Evolutionary conservation across 1,140 invertebrate species (phyloP).

Genomic region (Aradophagus sp.): DNA sequence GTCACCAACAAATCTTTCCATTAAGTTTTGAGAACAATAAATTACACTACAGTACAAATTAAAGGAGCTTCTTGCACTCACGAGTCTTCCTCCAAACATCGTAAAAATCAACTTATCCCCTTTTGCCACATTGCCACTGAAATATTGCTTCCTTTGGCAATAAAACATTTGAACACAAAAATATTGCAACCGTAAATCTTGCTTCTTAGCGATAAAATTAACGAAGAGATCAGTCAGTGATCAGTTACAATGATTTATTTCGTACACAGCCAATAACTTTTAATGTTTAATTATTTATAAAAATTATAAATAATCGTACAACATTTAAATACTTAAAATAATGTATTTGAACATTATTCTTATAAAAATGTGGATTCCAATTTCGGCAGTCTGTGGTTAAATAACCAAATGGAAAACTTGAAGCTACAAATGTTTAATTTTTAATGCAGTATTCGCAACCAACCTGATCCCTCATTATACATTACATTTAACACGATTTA

Average conservation of each 20-base stretch:
- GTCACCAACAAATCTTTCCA: constrained; percentile 16
- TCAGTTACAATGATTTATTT: not conserved
- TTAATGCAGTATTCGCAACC: constrained; percentile 25
- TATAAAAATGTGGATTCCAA: constrained; percentile 46
- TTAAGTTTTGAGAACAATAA: constrained; percentile 22
- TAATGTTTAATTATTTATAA: too few species aligned
- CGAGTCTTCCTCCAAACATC: constrained; percentile 14
- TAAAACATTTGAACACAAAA: constrained; percentile 39
- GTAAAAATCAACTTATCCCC: constrained; percentile 45
- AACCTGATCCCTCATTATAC: constrained; percentile 38
- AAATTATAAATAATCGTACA: too few species aligned
- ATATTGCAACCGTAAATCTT: constrained; percentile 34
- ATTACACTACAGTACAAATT: constrained; percentile 28
- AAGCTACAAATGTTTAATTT: constrained; percentile 25
- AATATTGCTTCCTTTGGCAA: constrained; percentile 21
- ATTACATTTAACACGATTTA: constrained; percentile 45
- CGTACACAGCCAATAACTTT: too few species aligned
- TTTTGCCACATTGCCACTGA: constrained; percentile 26
- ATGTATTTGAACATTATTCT: constrained; percentile 31
- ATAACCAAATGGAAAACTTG: too few species aligned
- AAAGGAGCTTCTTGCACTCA: constrained; percentile 24
- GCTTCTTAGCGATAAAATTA: constrained; percentile 25
- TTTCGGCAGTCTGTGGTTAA: constrained; percentile 49
- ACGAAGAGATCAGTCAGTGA: constrained; percentile 8
- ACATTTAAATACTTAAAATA: too few species aligned